A percentile compares a stretch with the other conserved stretches of the same genome.
Conservation (phyloP, 2,888 invertebrate genomes). For the Aphodius granarius region DNA sequence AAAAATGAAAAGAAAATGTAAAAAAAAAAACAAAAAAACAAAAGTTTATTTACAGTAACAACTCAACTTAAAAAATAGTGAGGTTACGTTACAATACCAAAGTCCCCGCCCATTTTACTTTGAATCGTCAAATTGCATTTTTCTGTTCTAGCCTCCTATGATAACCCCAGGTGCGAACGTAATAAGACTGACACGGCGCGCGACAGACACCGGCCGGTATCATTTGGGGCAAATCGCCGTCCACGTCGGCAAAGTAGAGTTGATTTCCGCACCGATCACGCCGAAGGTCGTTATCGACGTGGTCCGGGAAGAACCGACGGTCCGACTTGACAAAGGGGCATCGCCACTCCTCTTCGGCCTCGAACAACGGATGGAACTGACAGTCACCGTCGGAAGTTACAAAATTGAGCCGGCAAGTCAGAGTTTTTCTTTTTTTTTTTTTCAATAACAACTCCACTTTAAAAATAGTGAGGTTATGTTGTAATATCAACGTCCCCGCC, state of each 20-base stretch:
- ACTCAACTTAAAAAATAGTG: too few relatives aligned
- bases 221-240: constrained; percentile 72
- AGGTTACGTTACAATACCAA: too few relatives aligned
- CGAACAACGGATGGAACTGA: constrained; percentile 74
- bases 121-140: background rate
- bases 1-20: too few relatives aligned
- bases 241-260: constrained; percentile 68
- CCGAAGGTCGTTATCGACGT: constrained; percentile 59
- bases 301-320: constrained; percentile 47
- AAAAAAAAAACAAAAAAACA: too few relatives aligned
- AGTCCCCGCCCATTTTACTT: too few relatives aligned
- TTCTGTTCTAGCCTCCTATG: constrained; percentile 46
- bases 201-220: constrained; percentile 69
- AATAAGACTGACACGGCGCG: constrained; percentile 62
- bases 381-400: constrained; percentile 78
- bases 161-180: constrained; percentile 66
- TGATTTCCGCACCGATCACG: constrained; percentile 66
- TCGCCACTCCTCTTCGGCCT: constrained; percentile 81
- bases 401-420: constrained; percentile 66
- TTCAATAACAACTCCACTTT: too few relatives aligned
- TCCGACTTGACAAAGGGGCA: constrained; percentile 58
- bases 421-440: constrained; percentile 21
- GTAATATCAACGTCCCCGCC: too few relatives aligned
- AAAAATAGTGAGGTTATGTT: too few relatives aligned
- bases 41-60: too few relatives aligned